A percentile compares a stretch with the other conserved stretches of the same genome.
Conservation (phyloP, 2,888 invertebrate genomes). For the Andricus curvator region DNA sequence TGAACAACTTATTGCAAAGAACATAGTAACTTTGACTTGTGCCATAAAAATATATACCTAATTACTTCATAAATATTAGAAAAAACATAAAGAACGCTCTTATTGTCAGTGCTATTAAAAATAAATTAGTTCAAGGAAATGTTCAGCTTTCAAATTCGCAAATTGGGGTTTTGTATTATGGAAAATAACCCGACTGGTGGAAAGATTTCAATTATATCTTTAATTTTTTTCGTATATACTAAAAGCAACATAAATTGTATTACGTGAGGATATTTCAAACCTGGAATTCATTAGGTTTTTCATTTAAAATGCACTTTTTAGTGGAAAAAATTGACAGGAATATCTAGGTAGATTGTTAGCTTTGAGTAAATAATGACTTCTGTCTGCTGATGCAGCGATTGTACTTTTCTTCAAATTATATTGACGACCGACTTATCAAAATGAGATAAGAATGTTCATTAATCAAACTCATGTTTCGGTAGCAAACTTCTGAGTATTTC, state of each 20-base stretch:
- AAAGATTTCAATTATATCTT: no score
- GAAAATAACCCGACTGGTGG: no score
- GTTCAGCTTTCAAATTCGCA: not conserved
- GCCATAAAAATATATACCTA: not conserved
- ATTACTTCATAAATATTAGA: not conserved
- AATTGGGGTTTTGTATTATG: no score
- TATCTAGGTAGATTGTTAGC: not conserved
- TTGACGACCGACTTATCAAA: conserved; percentile 25
- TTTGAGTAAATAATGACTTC: not conserved
- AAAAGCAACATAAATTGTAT: not conserved
- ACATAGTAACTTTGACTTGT: not conserved
- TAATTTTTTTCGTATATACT: no score
- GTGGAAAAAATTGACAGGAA: not conserved
- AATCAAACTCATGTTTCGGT: conserved; percentile 2
- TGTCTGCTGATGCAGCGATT: not conserved
- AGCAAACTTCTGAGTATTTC: not conserved
- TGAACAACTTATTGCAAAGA: not conserved
- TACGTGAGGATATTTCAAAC: not conserved
- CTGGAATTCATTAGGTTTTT: not conserved
- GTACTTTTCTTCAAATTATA: not conserved
- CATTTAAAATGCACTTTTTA: not conserved
- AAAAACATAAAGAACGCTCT: not conserved
- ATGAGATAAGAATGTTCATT: conserved; percentile 7
- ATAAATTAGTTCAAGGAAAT: not conserved
- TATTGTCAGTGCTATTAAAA: not conserved